Evolutionary conservation across 2,797 vertebrate genomes (phyloP).

Genomic region (Coregonus suidteri): DNA sequence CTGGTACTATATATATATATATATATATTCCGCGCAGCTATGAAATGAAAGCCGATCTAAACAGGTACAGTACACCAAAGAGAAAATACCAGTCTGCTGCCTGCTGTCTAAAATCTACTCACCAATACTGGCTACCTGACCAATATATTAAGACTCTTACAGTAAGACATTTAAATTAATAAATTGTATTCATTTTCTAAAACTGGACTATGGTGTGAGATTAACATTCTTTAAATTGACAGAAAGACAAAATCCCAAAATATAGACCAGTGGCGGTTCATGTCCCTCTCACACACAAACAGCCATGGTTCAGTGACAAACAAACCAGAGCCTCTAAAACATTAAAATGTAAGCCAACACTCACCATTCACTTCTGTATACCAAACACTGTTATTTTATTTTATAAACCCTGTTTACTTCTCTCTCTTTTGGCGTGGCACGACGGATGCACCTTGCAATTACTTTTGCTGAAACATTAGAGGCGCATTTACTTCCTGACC

Average conservation of each 20-base stretch:
- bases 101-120: not conserved
- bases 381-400: conserved; percentile 34
- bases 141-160: not conserved
- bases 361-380: conserved; percentile 37
- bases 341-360: conserved; percentile 26
- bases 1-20: too few relatives aligned
- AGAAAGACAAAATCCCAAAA: not conserved
- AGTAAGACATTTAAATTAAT: not conserved
- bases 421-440: not conserved
- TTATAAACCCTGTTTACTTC: conserved; percentile 13
- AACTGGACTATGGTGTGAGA: not conserved
- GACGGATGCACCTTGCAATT: conserved; percentile 53
- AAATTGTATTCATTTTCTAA: too few relatives aligned
- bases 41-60: not conserved
- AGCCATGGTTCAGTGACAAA: not conserved
- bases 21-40: not conserved
- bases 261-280: not conserved
- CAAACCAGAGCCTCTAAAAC: not conserved
- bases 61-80: not conserved
- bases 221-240: not conserved
- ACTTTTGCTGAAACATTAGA: conserved; percentile 53
- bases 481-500: conserved; percentile 71
- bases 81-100: not conserved
- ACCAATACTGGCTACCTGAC: not conserved
- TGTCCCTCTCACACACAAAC: not conserved